These are phyloP conservation scores for Seriola rivoliana DNA, from an alignment of 2,113 vertebrate genomes.

Conservation along the genomic window DNA sequence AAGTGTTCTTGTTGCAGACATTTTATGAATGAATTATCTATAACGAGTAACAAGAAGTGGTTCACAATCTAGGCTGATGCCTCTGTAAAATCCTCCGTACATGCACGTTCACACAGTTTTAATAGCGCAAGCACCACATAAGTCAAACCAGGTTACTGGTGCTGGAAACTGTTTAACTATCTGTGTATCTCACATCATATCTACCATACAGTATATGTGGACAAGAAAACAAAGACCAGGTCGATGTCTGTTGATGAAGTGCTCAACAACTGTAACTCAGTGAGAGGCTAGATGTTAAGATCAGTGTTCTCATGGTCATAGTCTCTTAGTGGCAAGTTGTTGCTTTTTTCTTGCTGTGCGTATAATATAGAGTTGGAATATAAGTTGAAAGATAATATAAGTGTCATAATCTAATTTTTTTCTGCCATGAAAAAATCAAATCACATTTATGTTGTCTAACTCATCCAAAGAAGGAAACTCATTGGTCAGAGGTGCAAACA, in stretches of 20 bases:
- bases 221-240: constrained; percentile 6
- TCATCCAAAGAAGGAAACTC: neutral
- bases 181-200: constrained; percentile 9
- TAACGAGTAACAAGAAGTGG: neutral
- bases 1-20: neutral
- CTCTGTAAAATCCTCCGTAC: constrained; percentile 6
- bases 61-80: neutral
- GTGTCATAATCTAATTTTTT: neutral
- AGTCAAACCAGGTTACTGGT: neutral
- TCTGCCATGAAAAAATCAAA: too few relatives aligned
- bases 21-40: constrained; percentile 24
- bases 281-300: neutral
- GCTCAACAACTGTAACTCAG: neutral
- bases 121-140: neutral
- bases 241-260: neutral
- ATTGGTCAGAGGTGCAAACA: neutral
- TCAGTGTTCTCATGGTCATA: neutral
- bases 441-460: neutral
- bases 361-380: neutral
- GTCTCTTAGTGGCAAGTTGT: neutral
- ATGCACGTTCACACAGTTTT: constrained; percentile 19
- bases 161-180: constrained; percentile 14
- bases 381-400: neutral
- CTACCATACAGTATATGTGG: neutral
- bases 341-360: neutral